Conservation (phyloP, 2,797 vertebrate genomes). For the Fundulus diaphanus region DNA sequence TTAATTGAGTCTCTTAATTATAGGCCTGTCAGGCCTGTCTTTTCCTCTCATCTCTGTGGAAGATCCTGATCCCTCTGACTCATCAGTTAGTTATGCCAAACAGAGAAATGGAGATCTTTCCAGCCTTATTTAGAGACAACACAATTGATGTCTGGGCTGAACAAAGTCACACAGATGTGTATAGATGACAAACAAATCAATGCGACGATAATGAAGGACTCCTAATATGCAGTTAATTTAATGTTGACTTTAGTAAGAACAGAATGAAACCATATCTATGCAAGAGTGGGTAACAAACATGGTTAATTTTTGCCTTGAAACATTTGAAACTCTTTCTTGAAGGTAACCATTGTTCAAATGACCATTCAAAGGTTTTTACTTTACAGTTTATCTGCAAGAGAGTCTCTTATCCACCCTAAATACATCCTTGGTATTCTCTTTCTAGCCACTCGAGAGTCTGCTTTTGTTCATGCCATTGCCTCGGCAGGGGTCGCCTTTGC, state of each 20-base stretch:
- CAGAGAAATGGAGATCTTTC: conserved; percentile 66
- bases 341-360: conserved; percentile 11
- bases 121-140: conserved; percentile 67
- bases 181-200: conserved; percentile 39
- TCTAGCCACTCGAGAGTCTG: conserved; percentile 93
- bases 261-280: conserved; percentile 1
- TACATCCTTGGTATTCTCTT: conserved; percentile 39
- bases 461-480: conserved; percentile 97
- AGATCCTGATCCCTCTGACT: conserved; percentile 82
- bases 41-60: conserved; percentile 79
- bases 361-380: not conserved
- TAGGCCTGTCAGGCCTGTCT: conserved; percentile 78
- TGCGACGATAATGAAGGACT: conserved; percentile 20
- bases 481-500: conserved; percentile 95
- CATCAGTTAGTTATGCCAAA: conserved; percentile 77
- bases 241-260: not conserved
- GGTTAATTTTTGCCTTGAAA: conserved; percentile 5
- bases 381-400: not conserved
- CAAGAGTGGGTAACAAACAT: conserved; percentile 26
- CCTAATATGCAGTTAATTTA: conserved; percentile 24
- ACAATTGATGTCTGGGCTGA: conserved; percentile 69
- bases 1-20: conserved; percentile 87
- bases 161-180: conserved; percentile 41
- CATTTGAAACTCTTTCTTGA: not conserved
- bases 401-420: not conserved